Evolutionary conservation across 1,140 invertebrate species (phyloP).

Genomic region (Drosophila malerkotliana): DNA sequence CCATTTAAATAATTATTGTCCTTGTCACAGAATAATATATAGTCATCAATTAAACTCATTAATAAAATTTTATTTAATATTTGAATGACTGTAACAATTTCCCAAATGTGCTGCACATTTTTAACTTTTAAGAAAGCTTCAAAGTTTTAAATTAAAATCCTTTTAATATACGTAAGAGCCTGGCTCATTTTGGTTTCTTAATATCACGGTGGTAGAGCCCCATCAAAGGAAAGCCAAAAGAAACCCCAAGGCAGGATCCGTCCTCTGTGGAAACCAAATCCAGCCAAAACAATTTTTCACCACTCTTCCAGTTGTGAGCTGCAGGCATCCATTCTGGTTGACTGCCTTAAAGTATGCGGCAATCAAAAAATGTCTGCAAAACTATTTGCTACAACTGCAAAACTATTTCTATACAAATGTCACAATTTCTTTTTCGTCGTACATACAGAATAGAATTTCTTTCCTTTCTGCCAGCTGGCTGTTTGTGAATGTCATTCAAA

Average conservation of each 20-base stretch:
- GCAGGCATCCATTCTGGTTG: conserved; percentile 40
- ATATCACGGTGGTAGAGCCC: neutral
- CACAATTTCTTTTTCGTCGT: conserved; percentile 70
- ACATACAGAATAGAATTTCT: conserved; percentile 25
- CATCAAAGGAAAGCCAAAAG: conserved; percentile 25
- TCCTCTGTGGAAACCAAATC: conserved; percentile 9
- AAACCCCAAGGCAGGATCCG: conserved; percentile 13
- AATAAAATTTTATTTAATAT: too few relatives aligned
- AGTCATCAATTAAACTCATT: too few relatives aligned
- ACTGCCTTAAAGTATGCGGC: conserved; percentile 67
- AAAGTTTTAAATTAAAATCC: neutral
- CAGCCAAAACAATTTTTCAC: conserved; percentile 44
- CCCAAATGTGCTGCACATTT: too few relatives aligned
- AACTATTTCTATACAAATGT: conserved; percentile 80
- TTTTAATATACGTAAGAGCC: neutral
- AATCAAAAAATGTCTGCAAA: conserved; percentile 80
- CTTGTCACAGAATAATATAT: too few relatives aligned
- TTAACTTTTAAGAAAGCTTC: too few relatives aligned
- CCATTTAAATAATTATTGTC: too few relatives aligned
- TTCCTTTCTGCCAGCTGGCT: conserved; percentile 31
- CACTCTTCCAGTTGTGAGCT: conserved; percentile 36
- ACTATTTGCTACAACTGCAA: conserved; percentile 73
- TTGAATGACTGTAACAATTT: too few relatives aligned
- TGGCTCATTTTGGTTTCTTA: neutral
- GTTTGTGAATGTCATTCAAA: conserved; percentile 80